Base-by-base conservation (phyloP, 2,113 vertebrate genomes). In the Anseranas semipalmata region DNA sequence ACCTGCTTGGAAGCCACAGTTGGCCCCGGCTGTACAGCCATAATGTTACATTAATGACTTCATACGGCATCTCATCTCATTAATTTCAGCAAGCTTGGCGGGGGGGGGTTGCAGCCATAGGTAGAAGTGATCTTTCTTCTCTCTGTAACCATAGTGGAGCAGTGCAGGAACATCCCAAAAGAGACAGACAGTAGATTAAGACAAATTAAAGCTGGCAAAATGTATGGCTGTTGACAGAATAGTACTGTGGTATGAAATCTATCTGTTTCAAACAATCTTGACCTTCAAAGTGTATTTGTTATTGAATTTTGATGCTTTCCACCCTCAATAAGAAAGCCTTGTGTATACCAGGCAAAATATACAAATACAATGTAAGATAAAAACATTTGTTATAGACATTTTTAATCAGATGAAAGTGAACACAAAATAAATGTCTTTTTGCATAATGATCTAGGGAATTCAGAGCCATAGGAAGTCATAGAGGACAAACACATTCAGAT, bases 161-260 rank as follows among this genome's bases (percentile, higher is more conserved):
- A 0, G 55, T 28, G 35, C 45, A 77, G 75, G 30, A 94, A 58
- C 71, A 83, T 76, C 48, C 53, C 90, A 92, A 82, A 73, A 21
- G 27, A 59, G 92, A 83, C n/a, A 22, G 83, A 90, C 63, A 46
- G 83, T 53, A 90, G 71, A 62, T 37, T 77, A 83, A 93, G 83
- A 92, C 48, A 96, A 91, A 87, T 95, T 75, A 89, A 72, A 71
- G 52, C 77, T 95, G 89, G 87, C 74, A 87, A 75, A 89, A 94
- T 25, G 17, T 73, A 48, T 41, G 16, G 27, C 18, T 52, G 55
- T 74, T 78, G 74, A 94, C 27, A 79, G 53, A 75, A 83, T 13
- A 70, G 35, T 33, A 46, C 63, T 59, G 37, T 46, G 46, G 39
- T 52, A 77, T 80, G 35, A 84, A 88, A 87, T 85, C 16, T 62